phyloP scores from a whole-genome alignment of 2,797 vertebrate genomes.

The Leuciscus waleckii region DNA sequence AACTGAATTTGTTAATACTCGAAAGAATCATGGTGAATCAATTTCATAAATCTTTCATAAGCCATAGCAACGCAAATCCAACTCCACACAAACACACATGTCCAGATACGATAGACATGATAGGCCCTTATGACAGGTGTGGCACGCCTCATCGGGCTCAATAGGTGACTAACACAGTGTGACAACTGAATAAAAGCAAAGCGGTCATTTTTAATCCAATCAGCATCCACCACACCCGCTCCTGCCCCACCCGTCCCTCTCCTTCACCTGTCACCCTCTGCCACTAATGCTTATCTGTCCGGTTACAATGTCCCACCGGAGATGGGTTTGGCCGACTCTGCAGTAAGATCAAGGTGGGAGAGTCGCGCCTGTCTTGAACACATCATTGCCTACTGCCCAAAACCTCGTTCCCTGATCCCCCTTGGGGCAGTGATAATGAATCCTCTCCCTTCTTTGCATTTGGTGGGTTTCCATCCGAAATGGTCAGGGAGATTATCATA shows the following conservation, averaged over 20 bases:
- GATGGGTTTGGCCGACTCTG: conserved; percentile 25
- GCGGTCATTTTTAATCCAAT: conserved; percentile 78
- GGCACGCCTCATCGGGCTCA: conserved; percentile 68
- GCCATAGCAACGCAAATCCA: not conserved
- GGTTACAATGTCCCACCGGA: conserved; percentile 43
- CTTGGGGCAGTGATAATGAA: conserved; percentile 80
- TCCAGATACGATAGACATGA: conserved; percentile 50
- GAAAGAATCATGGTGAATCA: conserved; percentile 2
- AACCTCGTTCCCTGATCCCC: conserved; percentile 59
- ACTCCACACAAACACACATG: conserved; percentile 27
- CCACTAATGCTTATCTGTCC: conserved; percentile 42
- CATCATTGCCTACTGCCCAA: conserved; percentile 53
- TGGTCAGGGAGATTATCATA: conserved; percentile 77
- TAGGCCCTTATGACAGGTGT: conserved; percentile 68
- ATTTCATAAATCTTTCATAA: conserved; percentile 17
- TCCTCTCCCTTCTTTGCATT: conserved; percentile 71
- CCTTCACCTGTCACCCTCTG: conserved; percentile 35
- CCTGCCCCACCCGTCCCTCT: conserved; percentile 22
- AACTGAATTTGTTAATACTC: not conserved
- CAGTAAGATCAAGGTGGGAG: conserved; percentile 53
- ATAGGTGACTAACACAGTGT: conserved; percentile 75
- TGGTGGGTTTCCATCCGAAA: conserved; percentile 64
- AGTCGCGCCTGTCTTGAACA: conserved; percentile 47
- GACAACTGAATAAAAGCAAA: conserved; percentile 76
- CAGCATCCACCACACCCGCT: conserved; percentile 50